Percentiles rank a stretch among this genome's conserved stretches.
Conservation (phyloP, 2,888 invertebrate genomes). For the Clunio marinus region DNA sequence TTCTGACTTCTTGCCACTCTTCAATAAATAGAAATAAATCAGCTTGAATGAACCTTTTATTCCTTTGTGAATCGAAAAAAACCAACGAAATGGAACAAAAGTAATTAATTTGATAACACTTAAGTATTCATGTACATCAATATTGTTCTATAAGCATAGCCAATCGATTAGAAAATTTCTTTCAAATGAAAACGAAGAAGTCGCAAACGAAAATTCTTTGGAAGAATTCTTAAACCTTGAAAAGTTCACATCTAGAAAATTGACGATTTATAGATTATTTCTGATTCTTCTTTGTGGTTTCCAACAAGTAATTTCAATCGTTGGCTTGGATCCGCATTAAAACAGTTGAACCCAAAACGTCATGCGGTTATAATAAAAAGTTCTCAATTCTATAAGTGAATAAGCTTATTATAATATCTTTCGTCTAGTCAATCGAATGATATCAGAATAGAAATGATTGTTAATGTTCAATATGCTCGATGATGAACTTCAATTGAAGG, state of each 20-base stretch:
- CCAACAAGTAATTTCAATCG: background rate
- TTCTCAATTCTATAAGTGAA: background rate
- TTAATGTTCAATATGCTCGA: too few relatives aligned
- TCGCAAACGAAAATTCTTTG: background rate
- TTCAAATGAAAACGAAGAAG: too few relatives aligned
- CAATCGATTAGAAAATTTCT: background rate
- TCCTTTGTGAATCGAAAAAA: too few relatives aligned
- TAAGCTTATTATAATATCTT: background rate
- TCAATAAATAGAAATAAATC: too few relatives aligned
- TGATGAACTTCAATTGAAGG: too few relatives aligned
- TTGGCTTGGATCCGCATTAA: background rate
- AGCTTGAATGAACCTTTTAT: too few relatives aligned
- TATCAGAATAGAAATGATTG: background rate
- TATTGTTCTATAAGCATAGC: background rate
- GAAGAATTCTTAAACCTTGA: background rate
- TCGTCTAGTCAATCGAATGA: conserved; percentile 2
- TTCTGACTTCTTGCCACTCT: too few relatives aligned
- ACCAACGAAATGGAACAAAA: too few relatives aligned
- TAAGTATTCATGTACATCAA: too few relatives aligned
- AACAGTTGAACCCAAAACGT: background rate
- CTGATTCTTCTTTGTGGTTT: conserved; percentile 13
- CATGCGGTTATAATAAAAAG: conserved; percentile 8
- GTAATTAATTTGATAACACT: too few relatives aligned
- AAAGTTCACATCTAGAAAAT: background rate
- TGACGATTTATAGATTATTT: background rate